Percentiles rank a stretch among this genome's conserved stretches.
Evolutionary conservation across 2,113 vertebrate species (phyloP).

Genomic region (Prunella himalayana): DNA sequence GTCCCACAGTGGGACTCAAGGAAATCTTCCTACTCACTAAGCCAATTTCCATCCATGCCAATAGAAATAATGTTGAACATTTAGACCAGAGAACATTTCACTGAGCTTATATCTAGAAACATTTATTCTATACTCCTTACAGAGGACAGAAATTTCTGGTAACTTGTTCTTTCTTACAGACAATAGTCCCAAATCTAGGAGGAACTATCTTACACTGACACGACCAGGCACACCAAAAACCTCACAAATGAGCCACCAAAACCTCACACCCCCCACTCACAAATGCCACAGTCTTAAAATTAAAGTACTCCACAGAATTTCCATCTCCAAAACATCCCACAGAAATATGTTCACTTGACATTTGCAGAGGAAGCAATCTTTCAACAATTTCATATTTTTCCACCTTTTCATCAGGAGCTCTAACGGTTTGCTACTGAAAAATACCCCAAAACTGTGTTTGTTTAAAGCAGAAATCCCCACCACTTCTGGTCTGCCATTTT

Average conservation of each 20-base stretch:
- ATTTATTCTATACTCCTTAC: neutral
- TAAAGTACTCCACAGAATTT: neutral
- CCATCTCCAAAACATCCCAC: neutral
- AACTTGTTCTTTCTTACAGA: neutral
- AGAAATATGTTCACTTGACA: neutral
- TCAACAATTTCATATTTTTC: neutral
- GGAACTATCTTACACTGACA: neutral
- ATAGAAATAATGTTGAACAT: neutral
- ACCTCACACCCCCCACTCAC: accelerated
- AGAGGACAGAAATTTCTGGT: neutral
- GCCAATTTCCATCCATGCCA: neutral
- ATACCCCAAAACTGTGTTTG: neutral
- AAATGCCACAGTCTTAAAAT: neutral
- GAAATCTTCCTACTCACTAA: neutral
- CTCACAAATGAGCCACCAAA: neutral
- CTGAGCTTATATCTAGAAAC: neutral
- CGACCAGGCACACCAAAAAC: neutral
- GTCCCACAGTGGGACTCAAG: neutral
- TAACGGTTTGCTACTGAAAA: neutral
- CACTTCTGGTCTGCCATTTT: neutral
- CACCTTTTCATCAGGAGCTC: neutral
- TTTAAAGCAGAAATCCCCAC: neutral
- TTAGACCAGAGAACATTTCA: neutral
- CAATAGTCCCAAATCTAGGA: neutral
- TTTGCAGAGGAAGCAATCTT: neutral